Evolutionary conservation across 2,888 invertebrate genomes (phyloP), one percentile per base, ranked within the genome.

Genomic region (Parapristionchus giblindavisi): DNA sequence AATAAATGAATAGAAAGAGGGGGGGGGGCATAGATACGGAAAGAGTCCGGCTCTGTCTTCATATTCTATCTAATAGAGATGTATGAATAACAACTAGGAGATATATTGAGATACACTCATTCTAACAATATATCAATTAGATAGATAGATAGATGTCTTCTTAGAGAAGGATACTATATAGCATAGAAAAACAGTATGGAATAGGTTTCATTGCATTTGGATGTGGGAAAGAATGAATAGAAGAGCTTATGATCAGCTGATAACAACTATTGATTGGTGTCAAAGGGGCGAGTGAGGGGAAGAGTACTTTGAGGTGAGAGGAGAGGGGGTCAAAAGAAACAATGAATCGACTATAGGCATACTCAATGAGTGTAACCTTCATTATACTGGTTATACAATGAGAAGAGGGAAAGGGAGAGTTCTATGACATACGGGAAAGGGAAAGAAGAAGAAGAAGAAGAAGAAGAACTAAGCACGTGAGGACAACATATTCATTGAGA

Each of bases 231-330:
- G 40, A 65, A 65, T 43, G 40, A 65, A 65, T 43, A 65, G 63
- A 43, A 43, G 40, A 65, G 63, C 63, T 65, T 65, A 43, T 8
- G 43, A 14, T 65, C 63, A 65, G 63, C 63, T 65, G 63, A 65
- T 65, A 65, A 65, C 6, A 61, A 40, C 63, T 65, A 65, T 65
- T 29, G 63, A 65, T 65, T 27, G 17, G 2, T 8, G 43, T 65
- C 29, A 29, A 65, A 65, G 63, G 63, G 21, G 61, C 36, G 61
- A 27, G 63, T 36, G 63, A 65, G 40, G 63, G 29, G 14, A 40
- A 65, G 43, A 43, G 29, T 43, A 43, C 63, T 43, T 43, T 65
- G 63, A 65, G 63, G 63, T n/a, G n/a, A 65, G 43, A 65, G 24
- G 29, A 14, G 63, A 43, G 63, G 63, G 63, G 40, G 40, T 43